These are phyloP conservation scores for Scomber japonicus DNA, from an alignment of 2,113 vertebrate genomes.

Conservation along the genomic window DNA sequence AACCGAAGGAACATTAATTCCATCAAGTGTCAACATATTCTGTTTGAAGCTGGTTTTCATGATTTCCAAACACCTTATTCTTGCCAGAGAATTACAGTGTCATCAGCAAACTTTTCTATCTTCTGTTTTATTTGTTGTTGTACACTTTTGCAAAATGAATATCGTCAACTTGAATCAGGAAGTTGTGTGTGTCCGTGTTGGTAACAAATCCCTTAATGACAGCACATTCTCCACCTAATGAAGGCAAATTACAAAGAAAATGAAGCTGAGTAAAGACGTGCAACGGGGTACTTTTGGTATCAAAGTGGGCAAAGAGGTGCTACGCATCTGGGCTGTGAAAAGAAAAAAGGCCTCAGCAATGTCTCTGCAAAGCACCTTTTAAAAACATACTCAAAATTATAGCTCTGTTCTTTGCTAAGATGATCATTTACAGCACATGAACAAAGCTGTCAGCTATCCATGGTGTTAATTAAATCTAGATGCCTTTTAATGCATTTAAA, in stretches of 20 bases:
- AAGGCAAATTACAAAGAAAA: conserved; percentile 46
- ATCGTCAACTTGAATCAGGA: conserved; percentile 15
- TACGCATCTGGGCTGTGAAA: conserved; percentile 56
- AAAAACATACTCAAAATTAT: conserved; percentile 77
- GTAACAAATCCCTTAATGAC: conserved; percentile 15
- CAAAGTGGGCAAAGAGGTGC: conserved; percentile 55
- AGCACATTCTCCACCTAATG: conserved; percentile 31
- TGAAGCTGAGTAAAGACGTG: conserved; percentile 19
- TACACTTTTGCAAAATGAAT: conserved; percentile 21
- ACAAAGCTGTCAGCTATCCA: conserved; percentile 79
- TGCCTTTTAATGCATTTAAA: conserved; percentile 85
- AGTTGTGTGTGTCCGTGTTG: conserved; percentile 1
- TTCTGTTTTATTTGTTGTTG: conserved; percentile 16
- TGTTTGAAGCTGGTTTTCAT: conserved; percentile 44
- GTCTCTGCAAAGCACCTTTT: conserved; percentile 72
- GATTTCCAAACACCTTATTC: conserved; percentile 14
- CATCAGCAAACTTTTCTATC: conserved; percentile 9
- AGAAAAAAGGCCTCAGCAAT: conserved; percentile 48
- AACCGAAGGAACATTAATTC: conserved; percentile 57
- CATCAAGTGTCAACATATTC: conserved; percentile 56
- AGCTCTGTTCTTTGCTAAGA: conserved; percentile 74
- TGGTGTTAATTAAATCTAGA: conserved; percentile 85
- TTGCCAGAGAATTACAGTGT: conserved; percentile 18
- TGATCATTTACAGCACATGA: conserved; percentile 79
- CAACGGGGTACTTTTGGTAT: conserved; percentile 61